Conservation (phyloP, 2,888 invertebrate genomes). For the Caenorhabditis angaria region DNA sequence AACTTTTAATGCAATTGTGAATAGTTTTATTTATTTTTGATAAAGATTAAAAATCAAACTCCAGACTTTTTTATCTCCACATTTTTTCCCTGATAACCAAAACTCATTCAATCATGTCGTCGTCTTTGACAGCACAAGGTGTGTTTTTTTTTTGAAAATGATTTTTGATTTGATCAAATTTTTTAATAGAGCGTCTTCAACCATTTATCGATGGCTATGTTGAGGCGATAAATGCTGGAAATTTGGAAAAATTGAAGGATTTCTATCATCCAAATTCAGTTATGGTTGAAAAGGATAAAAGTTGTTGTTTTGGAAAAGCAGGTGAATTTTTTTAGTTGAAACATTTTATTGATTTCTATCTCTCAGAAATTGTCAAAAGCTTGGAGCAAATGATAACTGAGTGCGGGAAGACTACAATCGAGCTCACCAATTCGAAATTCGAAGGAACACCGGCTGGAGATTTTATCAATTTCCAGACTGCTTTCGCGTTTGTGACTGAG, state of each 20-base stretch:
- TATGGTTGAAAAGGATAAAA: slow-evolving; percentile 53
- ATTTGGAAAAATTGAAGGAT: slow-evolving; percentile 28
- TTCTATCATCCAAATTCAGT: slow-evolving; percentile 47
- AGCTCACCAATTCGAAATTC: slow-evolving; percentile 44
- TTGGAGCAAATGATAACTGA: slow-evolving; percentile 46
- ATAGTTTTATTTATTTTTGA: neutral
- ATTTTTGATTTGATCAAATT: too few species aligned
- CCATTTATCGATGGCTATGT: slow-evolving; percentile 25
- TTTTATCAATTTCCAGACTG: slow-evolving; percentile 47
- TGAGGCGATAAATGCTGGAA: slow-evolving; percentile 21
- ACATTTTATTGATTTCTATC: neutral
- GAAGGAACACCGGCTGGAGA: slow-evolving; percentile 54
- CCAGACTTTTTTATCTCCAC: neutral
- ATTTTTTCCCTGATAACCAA: neutral
- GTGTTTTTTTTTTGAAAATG: too few species aligned
- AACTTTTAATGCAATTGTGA: neutral
- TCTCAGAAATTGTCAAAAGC: slow-evolving; percentile 42
- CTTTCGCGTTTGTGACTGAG: slow-evolving; percentile 51
- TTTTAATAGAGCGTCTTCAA: slow-evolving; percentile 9
- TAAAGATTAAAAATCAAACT: too few species aligned
- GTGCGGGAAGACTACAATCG: slow-evolving; percentile 35
- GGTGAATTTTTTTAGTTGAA: slow-evolving; percentile 16
- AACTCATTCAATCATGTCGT: neutral
- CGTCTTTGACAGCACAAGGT: neutral
- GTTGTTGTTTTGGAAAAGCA: slow-evolving; percentile 39